phyloP scores from a whole-genome alignment of 1,140 invertebrate genomes.

The Drosophila neocordata region DNA sequence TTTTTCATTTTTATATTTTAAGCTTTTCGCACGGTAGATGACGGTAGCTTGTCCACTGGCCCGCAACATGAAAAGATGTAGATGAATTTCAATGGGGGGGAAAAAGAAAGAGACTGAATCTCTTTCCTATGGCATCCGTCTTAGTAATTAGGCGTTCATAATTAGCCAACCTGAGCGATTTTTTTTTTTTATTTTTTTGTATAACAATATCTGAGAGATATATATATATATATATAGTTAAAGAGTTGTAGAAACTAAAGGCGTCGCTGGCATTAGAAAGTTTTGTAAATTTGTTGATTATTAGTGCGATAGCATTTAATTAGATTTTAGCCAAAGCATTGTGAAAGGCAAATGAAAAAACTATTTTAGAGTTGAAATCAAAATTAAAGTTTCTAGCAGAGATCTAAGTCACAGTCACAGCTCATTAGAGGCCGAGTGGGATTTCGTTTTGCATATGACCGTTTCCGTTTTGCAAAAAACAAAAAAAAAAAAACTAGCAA shows the following conservation, averaged over 20 bases:
- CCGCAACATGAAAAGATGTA: constrained; percentile 10
- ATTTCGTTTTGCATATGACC: constrained; percentile 56
- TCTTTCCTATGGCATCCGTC: constrained; percentile 53
- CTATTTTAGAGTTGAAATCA: constrained; percentile 40
- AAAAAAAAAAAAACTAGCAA: constrained; percentile 11
- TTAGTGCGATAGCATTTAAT: constrained; percentile 75
- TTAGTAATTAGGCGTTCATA: constrained; percentile 64
- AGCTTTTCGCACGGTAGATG: constrained; percentile 56
- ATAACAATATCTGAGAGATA: constrained; percentile 29
- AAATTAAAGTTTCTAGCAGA: constrained; percentile 22
- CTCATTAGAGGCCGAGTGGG: constrained; percentile 23
- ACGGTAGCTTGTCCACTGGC: constrained; percentile 13
- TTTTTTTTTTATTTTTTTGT: constrained; percentile 45
- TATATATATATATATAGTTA: not conserved
- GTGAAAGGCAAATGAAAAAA: constrained; percentile 54
- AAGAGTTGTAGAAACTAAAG: constrained; percentile 24
- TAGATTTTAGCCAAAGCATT: constrained; percentile 59
- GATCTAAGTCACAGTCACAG: constrained; percentile 21
- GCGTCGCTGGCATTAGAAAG: constrained; percentile 61
- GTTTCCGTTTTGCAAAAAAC: constrained; percentile 39
- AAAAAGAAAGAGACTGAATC: not conserved
- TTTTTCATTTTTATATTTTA: constrained; percentile 35
- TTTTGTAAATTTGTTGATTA: constrained; percentile 64
- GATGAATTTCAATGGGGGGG: not conserved
- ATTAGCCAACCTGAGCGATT: constrained; percentile 69